A percentile compares a stretch with the other conserved stretches of the same genome.
Conservation (phyloP, 2,113 vertebrate species). For the Martes martes region DNA sequence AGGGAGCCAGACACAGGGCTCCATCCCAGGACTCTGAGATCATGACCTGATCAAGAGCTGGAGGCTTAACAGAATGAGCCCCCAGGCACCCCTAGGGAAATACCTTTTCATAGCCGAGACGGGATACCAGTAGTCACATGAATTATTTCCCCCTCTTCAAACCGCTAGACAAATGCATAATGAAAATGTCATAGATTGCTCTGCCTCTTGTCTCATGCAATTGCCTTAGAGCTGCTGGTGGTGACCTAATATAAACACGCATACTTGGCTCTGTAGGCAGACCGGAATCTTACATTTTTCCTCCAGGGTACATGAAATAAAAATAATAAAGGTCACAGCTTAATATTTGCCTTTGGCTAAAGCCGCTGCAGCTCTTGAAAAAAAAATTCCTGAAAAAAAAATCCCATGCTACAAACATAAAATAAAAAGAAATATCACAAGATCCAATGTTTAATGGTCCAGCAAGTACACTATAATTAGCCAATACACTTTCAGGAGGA, state of each 20-base stretch:
- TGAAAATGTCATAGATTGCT: background rate
- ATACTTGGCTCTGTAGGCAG: background rate
- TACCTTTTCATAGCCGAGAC: background rate
- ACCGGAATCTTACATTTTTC: background rate
- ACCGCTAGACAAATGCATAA: background rate
- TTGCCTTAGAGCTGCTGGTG: background rate
- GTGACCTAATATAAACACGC: constrained; percentile 31
- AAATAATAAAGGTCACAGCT: constrained; percentile 36
- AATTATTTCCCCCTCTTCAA: constrained; percentile 15
- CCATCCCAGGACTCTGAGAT: background rate
- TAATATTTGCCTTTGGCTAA: constrained; percentile 37
- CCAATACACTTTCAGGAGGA: constrained; percentile 39
- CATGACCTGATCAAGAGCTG: background rate
- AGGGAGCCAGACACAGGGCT: background rate
- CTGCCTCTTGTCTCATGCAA: background rate
- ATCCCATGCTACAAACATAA: constrained; percentile 35
- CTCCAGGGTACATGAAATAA: constrained; percentile 47
- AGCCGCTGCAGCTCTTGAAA: constrained; percentile 14
- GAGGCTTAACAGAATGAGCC: background rate
- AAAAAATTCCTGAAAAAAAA: background rate
- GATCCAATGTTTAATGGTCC: constrained; percentile 21
- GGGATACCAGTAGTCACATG: background rate
- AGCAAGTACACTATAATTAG: constrained; percentile 51
- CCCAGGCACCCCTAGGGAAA: background rate
- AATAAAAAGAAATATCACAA: constrained; percentile 39